phyloP scores from a whole-genome alignment of 1,140 invertebrate genomes.

The Papilio polyxenes region DNA sequence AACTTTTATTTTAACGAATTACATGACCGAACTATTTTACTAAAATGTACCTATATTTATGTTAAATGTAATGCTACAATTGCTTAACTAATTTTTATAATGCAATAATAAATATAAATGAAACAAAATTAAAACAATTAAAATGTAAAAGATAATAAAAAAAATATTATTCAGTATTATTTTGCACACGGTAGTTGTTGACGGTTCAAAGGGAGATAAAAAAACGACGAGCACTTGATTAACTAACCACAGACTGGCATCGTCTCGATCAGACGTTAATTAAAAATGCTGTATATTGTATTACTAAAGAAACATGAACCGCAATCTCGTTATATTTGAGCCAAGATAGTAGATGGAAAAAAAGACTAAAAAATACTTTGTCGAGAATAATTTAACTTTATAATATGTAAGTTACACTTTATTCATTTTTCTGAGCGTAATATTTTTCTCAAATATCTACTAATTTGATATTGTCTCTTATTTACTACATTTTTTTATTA shows the following conservation, averaged over 20 bases:
- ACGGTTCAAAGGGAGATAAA: background rate
- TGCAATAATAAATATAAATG: background rate
- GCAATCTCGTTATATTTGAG: background rate
- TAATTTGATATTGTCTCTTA: no score
- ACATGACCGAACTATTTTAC: background rate
- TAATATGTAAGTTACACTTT: no score
- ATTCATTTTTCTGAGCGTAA: no score
- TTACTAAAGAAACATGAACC: conserved; percentile 1
- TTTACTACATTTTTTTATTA: no score
- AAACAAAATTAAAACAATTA: background rate
- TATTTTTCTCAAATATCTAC: no score
- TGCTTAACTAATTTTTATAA: no score
- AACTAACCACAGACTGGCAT: background rate
- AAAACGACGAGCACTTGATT: conserved; percentile 1
- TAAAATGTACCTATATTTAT: no score
- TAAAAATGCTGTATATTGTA: conserved; percentile 1
- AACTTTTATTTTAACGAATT: background rate
- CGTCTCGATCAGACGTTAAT: conserved; percentile 1
- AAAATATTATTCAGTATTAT: background rate
- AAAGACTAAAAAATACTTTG: background rate
- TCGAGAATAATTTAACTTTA: no score
- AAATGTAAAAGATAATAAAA: background rate
- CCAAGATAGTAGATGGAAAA: background rate
- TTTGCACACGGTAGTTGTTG: background rate
- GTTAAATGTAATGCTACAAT: no score